These are phyloP conservation scores for Leucopternis melanops DNA, from an alignment of 2,113 vertebrate genomes.

Conservation along the genomic window DNA sequence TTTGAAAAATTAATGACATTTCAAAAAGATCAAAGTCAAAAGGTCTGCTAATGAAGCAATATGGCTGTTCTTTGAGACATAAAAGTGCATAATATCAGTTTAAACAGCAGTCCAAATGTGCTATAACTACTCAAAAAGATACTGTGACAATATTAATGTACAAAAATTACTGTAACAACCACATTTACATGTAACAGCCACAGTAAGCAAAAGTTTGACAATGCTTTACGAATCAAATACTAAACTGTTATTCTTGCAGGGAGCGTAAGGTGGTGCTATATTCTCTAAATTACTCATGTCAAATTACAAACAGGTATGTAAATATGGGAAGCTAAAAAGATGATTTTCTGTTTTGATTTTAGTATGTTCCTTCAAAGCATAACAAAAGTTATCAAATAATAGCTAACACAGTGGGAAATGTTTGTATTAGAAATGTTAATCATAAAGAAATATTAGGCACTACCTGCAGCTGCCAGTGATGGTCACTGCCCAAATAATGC, in stretches of 20 bases:
- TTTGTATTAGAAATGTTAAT: neutral
- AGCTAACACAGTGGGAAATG: neutral
- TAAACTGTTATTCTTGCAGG: conserved; percentile 42
- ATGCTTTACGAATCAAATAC: neutral
- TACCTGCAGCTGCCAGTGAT: neutral
- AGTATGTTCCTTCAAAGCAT: neutral
- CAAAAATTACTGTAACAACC: neutral
- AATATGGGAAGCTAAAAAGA: neutral
- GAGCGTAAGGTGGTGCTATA: conserved; percentile 63
- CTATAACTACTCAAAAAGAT: neutral
- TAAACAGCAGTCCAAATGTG: neutral
- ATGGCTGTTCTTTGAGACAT: neutral
- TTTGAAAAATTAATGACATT: neutral
- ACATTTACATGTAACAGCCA: neutral
- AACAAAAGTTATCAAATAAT: neutral
- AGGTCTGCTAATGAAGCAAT: neutral
- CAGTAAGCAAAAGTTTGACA: neutral
- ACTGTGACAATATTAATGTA: neutral
- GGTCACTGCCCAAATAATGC: neutral
- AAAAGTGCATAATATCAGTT: neutral
- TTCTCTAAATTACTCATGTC: neutral
- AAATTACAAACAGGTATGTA: neutral
- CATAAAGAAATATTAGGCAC: neutral
- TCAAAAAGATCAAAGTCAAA: neutral
- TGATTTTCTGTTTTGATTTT: neutral